These are phyloP conservation scores for Anableps anableps DNA, from an alignment of 2,797 vertebrate species.

Conservation along the genomic window DNA sequence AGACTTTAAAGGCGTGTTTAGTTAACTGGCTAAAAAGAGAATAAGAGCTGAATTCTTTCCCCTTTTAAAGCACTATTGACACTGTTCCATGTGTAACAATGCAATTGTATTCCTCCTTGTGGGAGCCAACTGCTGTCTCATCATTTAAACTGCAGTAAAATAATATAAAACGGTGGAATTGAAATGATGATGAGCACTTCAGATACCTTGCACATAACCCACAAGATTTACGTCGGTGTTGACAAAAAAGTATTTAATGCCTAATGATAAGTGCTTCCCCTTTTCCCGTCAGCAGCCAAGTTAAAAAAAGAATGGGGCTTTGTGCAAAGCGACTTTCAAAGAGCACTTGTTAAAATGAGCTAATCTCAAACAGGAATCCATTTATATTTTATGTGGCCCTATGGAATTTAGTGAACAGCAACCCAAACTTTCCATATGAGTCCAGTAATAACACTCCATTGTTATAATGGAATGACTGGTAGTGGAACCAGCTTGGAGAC, in stretches of 20 bases:
- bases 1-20: conserved; percentile 59
- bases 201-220: conserved; percentile 28
- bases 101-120: not conserved
- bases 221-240: conserved; percentile 39
- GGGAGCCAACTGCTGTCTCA: not conserved
- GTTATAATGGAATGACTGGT: conserved; percentile 64
- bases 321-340: conserved; percentile 17
- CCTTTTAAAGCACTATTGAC: conserved; percentile 16
- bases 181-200: conserved; percentile 14
- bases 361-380: conserved; percentile 35
- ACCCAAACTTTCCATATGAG: conserved; percentile 50
- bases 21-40: conserved; percentile 66
- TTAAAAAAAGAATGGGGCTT: not conserved
- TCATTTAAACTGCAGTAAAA: conserved; percentile 3
- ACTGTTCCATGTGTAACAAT: not conserved
- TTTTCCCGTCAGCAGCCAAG: conserved; percentile 24
- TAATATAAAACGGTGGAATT: not conserved
- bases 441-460: conserved; percentile 49
- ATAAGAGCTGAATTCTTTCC: conserved; percentile 29
- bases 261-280: conserved; percentile 19
- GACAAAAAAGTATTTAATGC: conserved; percentile 46
- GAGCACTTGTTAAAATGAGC: conserved; percentile 31
- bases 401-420: conserved; percentile 30
- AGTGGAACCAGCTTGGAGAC: conserved; percentile 70
- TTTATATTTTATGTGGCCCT: conserved; percentile 23